A percentile compares a stretch with the other conserved stretches of the same genome.
phyloP scores from a whole-genome alignment of 2,888 invertebrate genomes.

The Eupithecia subfuscata region DNA sequence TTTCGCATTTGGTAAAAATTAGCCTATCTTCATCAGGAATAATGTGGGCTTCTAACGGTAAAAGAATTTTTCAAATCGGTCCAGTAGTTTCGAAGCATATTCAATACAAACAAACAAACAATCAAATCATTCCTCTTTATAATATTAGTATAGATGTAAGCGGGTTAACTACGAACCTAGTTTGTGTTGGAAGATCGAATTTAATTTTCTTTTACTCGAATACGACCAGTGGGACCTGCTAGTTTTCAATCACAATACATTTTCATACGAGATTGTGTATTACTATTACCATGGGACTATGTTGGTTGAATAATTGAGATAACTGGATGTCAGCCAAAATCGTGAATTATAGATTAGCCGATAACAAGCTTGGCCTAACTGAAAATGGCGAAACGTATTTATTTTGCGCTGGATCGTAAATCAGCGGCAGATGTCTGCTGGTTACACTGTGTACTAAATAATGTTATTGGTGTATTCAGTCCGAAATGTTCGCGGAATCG shows the following conservation, averaged over 20 bases:
- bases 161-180: no score
- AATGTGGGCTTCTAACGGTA: no score
- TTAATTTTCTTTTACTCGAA: background rate
- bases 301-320: conserved; percentile 18
- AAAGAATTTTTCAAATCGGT: no score
- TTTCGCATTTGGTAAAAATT: no score
- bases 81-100: no score
- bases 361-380: conserved; percentile 21
- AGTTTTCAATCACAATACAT: background rate
- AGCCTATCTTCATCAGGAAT: no score
- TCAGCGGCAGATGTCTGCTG: conserved; percentile 23
- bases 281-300: background rate
- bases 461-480: conserved; percentile 24
- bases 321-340: conserved; percentile 29
- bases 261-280: background rate
- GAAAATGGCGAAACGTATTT: conserved; percentile 25
- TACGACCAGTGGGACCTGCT: background rate
- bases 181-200: background rate
- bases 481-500: conserved; percentile 31
- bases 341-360: conserved; percentile 25
- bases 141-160: no score
- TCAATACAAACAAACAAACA: no score
- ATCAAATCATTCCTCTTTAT: no score
- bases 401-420: conserved; percentile 27
- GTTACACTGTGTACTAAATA: conserved; percentile 15